Evolutionary conservation across 2,888 invertebrate genomes (phyloP).

Genomic region (Rosalia funebris): DNA sequence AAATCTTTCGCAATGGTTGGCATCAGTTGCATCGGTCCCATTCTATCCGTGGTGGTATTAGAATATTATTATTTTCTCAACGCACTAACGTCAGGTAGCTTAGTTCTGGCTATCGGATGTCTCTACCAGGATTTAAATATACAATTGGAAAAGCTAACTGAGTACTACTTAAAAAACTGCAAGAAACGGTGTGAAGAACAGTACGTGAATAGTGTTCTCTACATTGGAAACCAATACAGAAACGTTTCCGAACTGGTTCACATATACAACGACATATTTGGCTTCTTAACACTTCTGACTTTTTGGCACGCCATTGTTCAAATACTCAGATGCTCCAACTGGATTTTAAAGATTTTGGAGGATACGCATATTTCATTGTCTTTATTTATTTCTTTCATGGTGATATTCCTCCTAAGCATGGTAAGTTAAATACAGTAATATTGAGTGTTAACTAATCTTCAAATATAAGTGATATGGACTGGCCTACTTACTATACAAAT

Average conservation of each 20-base stretch:
- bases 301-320: constrained; percentile 25
- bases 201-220: constrained; percentile 1
- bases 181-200: constrained; percentile 5
- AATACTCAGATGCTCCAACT: constrained; percentile 14
- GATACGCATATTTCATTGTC: background rate
- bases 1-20: background rate
- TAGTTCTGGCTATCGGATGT: background rate
- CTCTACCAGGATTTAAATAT: constrained; percentile 6
- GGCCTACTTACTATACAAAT: too few relatives aligned
- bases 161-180: background rate
- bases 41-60: background rate
- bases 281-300: constrained; percentile 8
- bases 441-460: too few relatives aligned
- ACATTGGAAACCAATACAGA: constrained; percentile 18
- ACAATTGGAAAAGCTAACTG: background rate
- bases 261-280: constrained; percentile 18
- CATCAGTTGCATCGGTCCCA: background rate
- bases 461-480: too few relatives aligned
- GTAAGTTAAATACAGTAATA: too few relatives aligned
- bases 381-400: background rate
- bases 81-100: background rate
- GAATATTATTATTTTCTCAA: constrained; percentile 13
- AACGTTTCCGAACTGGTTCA: background rate
- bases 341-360: background rate
- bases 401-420: background rate